phyloP scores from a whole-genome alignment of 2,888 invertebrate genomes.

The Agrotis clavis region DNA sequence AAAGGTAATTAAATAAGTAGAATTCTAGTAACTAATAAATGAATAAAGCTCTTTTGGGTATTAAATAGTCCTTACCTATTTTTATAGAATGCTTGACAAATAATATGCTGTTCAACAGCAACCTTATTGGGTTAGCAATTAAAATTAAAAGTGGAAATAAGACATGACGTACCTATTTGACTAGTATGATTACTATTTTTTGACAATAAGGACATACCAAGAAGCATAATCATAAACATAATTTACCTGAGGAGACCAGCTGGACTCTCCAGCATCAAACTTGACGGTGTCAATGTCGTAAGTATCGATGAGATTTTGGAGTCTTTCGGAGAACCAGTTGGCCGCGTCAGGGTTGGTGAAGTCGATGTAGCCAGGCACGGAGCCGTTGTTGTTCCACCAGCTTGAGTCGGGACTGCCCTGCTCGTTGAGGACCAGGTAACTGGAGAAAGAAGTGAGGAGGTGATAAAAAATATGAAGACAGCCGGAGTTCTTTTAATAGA shows the following conservation, averaged over 20 bases:
- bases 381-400: conserved; percentile 91
- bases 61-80: too few relatives aligned
- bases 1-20: too few relatives aligned
- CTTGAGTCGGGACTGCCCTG: conserved; percentile 85
- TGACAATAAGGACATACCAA: background rate
- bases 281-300: conserved; percentile 94
- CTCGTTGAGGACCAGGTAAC: conserved; percentile 89
- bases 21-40: too few relatives aligned
- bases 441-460: conserved; percentile 58
- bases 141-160: too few relatives aligned
- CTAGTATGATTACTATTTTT: too few relatives aligned
- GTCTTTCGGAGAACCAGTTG: conserved; percentile 90
- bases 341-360: conserved; percentile 93
- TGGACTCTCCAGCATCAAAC: conserved; percentile 95
- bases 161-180: too few relatives aligned
- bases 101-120: too few relatives aligned
- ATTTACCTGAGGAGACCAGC: conserved; percentile 92
- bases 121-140: too few relatives aligned
- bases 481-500: background rate
- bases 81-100: too few relatives aligned
- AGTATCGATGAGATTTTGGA: conserved; percentile 89
- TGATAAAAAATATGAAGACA: too few relatives aligned
- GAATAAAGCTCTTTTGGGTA: too few relatives aligned
- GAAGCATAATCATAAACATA: background rate
- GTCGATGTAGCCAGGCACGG: conserved; percentile 92